Conservation (phyloP, 2,797 vertebrate species). For the Chelon labrosus region DNA sequence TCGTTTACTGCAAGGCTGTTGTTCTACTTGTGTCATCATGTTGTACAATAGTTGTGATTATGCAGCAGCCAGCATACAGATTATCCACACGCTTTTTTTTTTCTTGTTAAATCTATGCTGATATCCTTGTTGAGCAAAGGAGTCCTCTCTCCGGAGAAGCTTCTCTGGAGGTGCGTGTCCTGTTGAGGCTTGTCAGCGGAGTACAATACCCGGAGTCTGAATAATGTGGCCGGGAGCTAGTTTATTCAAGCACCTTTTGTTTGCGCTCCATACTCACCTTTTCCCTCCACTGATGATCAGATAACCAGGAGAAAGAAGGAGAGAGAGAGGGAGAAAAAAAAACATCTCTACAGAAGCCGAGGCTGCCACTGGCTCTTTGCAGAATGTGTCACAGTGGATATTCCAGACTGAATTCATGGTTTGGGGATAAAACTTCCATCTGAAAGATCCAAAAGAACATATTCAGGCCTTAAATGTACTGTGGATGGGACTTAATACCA, state of each 20-base stretch:
- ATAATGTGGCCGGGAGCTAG: slow-evolving; percentile 89
- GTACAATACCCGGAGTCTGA: slow-evolving; percentile 90
- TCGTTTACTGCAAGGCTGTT: slow-evolving; percentile 3
- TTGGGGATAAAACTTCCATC: slow-evolving; percentile 32
- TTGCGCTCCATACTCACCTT: slow-evolving; percentile 78
- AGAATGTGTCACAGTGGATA: slow-evolving; percentile 45
- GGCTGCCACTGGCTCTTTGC: slow-evolving; percentile 34
- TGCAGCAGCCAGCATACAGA: slow-evolving; percentile 27
- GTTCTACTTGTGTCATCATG: slow-evolving; percentile 3
- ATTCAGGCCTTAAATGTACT: slow-evolving; percentile 42
- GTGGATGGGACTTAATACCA: slow-evolving; percentile 44
- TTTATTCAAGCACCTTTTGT: slow-evolving; percentile 93
- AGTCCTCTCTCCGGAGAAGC: slow-evolving; percentile 83
- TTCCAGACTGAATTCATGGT: slow-evolving; percentile 44
- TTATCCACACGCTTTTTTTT: slow-evolving; percentile 7
- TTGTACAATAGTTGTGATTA: slow-evolving; percentile 22
- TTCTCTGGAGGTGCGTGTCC: slow-evolving; percentile 86
- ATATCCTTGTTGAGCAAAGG: slow-evolving; percentile 77
- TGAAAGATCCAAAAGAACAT: slow-evolving; percentile 32
- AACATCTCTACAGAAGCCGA: slow-evolving; percentile 34
- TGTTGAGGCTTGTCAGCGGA: slow-evolving; percentile 92
- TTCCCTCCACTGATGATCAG: slow-evolving; percentile 80
- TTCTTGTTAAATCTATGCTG: slow-evolving; percentile 51
- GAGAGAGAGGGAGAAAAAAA: slow-evolving; percentile 2
- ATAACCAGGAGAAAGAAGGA: slow-evolving; percentile 70